Conservation (phyloP, 2,888 invertebrate species). For the Leptopterna dolabrata region DNA sequence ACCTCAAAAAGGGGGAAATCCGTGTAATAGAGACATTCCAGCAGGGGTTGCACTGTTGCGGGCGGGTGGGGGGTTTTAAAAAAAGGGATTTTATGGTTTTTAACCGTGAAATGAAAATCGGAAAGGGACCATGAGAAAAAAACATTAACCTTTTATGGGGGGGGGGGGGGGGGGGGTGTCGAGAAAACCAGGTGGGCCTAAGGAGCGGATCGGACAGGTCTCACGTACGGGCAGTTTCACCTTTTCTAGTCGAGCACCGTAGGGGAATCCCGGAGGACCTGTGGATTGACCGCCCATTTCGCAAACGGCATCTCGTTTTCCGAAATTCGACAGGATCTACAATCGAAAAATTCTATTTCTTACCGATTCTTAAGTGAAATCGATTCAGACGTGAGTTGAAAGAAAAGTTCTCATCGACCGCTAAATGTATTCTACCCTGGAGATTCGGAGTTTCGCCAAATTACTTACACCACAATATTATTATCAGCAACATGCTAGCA, state of each 20-base stretch:
- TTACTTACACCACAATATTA: no score
- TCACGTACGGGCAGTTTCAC: constrained; percentile 30
- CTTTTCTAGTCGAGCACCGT: background rate
- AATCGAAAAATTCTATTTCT: no score
- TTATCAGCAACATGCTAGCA: no score
- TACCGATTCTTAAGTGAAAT: no score
- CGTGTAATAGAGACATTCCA: background rate
- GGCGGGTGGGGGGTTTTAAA: background rate
- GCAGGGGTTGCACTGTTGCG: background rate
- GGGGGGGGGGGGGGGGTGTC: no score
- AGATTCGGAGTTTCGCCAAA: no score
- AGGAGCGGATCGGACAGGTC: constrained; percentile 19
- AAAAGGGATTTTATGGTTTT: constrained; percentile 29
- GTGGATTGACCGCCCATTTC: background rate
- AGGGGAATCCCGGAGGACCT: background rate
- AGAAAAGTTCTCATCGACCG: no score
- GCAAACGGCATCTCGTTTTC: no score
- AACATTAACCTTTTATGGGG: background rate
- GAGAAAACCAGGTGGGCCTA: constrained; percentile 17
- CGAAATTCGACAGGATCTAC: no score
- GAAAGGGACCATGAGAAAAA: background rate
- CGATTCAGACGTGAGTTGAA: no score
- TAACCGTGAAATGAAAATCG: constrained; percentile 32
- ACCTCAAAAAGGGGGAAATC: background rate
- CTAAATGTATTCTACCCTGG: no score